Evolutionary conservation across 2,888 invertebrate genomes (phyloP).

Genomic region (Mesorhabditis spiculigera): DNA sequence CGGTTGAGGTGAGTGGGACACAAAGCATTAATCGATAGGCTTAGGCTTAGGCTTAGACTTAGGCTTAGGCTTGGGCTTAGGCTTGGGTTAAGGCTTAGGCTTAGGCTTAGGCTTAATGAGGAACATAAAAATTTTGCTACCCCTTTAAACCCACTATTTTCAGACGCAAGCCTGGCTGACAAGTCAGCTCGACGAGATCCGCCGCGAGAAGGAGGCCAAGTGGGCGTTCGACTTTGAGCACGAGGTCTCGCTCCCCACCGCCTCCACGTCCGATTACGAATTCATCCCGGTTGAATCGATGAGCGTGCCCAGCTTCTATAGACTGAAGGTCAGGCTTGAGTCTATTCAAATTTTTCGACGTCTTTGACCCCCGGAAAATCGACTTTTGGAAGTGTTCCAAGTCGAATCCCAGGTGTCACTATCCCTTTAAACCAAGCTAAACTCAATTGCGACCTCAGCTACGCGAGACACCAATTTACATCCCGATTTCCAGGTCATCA

Average conservation of each 20-base stretch:
- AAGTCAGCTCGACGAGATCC: not conserved
- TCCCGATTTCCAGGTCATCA: not conserved
- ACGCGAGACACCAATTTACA: not conserved
- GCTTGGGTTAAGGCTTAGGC: not conserved
- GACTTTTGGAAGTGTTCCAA: no score
- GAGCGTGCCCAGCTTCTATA: not conserved
- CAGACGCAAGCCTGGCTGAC: not conserved
- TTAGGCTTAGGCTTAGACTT: not conserved
- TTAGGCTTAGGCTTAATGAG: not conserved
- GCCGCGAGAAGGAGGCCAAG: slow-evolving; percentile 1
- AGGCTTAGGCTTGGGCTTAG: not conserved
- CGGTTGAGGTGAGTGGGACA: not conserved
- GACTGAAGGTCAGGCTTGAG: not conserved
- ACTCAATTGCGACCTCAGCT: not conserved
- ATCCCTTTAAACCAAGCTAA: no score
- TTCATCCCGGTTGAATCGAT: not conserved
- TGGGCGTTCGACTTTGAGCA: slow-evolving; percentile 2
- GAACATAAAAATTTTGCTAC: no score
- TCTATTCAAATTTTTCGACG: not conserved
- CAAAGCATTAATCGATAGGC: not conserved
- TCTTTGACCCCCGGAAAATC: not conserved
- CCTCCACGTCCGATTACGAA: not conserved
- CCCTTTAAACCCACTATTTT: not conserved
- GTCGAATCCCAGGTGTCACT: no score
- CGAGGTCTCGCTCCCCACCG: not conserved